A percentile compares a stretch with the other conserved stretches of the same genome.
Evolutionary conservation across 2,888 invertebrate species (phyloP).

Genomic region (Nemotelus pantherinus): DNA sequence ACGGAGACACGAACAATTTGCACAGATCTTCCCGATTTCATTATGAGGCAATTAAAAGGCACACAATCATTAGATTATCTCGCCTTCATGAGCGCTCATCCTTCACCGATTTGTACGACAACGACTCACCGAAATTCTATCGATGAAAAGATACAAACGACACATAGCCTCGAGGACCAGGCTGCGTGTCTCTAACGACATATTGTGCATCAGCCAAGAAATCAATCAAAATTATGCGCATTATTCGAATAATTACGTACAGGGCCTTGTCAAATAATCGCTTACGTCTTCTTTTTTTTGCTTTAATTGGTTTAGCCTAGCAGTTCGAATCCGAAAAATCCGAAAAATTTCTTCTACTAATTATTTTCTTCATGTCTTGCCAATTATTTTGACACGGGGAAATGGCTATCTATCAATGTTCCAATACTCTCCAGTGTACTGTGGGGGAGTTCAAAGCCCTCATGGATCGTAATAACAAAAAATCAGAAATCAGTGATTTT

Average conservation of each 20-base stretch:
- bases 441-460: too few relatives aligned
- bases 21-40: not conserved
- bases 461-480: too few relatives aligned
- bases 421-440: too few relatives aligned
- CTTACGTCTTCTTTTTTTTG: too few relatives aligned
- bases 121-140: not conserved
- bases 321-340: not conserved
- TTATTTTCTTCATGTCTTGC: not conserved
- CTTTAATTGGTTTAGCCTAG: not conserved
- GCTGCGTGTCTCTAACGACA: not conserved
- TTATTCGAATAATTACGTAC: not conserved
- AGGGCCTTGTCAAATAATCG: not conserved
- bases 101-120: not conserved
- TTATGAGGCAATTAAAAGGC: not conserved
- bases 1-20: not conserved
- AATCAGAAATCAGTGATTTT: not conserved
- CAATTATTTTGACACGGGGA: not conserved
- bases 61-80: not conserved
- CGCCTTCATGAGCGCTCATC: not conserved
- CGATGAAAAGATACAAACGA: not conserved
- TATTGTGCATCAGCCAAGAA: not conserved
- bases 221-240: not conserved
- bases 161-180: not conserved
- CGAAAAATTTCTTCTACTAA: not conserved
- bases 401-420: not conserved